phyloP scores from a whole-genome alignment of 2,888 invertebrate species.

The Lysandra coridon region DNA sequence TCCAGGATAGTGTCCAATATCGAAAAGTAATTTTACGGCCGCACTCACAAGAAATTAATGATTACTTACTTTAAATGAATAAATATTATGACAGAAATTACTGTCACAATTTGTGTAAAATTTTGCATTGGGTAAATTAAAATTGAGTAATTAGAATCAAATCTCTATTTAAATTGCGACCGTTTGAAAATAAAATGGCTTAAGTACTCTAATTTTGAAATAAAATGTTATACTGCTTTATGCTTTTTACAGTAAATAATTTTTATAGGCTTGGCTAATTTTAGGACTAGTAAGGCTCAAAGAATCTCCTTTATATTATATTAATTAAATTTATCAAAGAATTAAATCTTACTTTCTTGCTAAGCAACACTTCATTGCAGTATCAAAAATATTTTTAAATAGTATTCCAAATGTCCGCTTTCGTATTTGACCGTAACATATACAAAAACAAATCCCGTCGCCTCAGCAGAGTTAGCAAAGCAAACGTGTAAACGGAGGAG shows the following conservation, averaged over 20 bases:
- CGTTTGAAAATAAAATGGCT: background rate
- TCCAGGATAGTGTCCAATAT: background rate
- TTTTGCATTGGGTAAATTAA: background rate
- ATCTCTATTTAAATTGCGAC: too few species aligned
- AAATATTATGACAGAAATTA: background rate
- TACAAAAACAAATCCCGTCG: constrained; percentile 35
- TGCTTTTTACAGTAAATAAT: too few species aligned
- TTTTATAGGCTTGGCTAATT: too few species aligned
- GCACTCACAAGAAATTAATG: too few species aligned
- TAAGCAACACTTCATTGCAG: too few species aligned
- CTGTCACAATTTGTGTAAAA: background rate
- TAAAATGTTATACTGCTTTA: too few species aligned
- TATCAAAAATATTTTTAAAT: background rate
- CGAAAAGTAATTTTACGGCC: background rate
- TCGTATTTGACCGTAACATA: constrained; percentile 33
- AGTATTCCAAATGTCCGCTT: background rate
- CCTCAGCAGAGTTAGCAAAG: constrained; percentile 57
- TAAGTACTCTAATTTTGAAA: background rate
- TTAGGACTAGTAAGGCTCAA: too few species aligned
- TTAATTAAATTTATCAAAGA: too few species aligned
- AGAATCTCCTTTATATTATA: too few species aligned
- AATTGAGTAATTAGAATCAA: too few species aligned
- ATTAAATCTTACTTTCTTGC: too few species aligned
- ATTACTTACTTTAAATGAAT: too few species aligned
- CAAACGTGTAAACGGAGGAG: constrained; percentile 73